Conservation (phyloP, 2,888 invertebrate species). For the Liopterus haemorrhoidalis region DNA sequence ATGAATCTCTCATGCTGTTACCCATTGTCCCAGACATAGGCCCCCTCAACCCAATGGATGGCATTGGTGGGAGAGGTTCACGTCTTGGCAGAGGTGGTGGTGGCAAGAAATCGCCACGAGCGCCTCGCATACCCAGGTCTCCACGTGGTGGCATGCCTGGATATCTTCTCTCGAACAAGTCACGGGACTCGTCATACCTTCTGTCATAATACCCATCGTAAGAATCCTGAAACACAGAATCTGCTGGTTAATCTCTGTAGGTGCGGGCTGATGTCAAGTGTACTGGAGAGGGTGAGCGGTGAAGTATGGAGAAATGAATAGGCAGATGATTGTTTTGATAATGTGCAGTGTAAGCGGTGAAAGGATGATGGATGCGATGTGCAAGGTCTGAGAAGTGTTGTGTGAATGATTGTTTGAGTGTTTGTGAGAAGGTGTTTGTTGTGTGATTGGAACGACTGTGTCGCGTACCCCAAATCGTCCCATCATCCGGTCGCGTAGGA, state of each 20-base stretch:
- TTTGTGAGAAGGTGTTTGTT: background rate
- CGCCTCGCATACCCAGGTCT: slow-evolving; percentile 45
- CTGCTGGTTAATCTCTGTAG: background rate
- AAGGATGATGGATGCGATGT: background rate
- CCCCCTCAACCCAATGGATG: slow-evolving; percentile 47
- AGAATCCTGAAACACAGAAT: slow-evolving; percentile 51
- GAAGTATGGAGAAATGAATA: background rate
- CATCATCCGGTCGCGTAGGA: slow-evolving; percentile 88
- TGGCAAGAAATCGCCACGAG: slow-evolving; percentile 62
- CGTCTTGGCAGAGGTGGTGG: slow-evolving; percentile 65
- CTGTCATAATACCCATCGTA: slow-evolving; percentile 79
- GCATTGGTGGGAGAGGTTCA: slow-evolving; percentile 72
- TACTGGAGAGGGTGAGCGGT: background rate
- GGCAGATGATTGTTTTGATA: background rate
- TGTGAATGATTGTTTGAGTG: background rate
- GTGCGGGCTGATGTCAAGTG: background rate
- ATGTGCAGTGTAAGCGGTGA: background rate
- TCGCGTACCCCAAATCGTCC: slow-evolving; percentile 78
- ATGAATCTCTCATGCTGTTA: slow-evolving; percentile 57
- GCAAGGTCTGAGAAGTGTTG: background rate
- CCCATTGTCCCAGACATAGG: slow-evolving; percentile 58
- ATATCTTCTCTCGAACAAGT: slow-evolving; percentile 76
- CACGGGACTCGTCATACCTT: slow-evolving; percentile 71
- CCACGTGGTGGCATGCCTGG: slow-evolving; percentile 52
- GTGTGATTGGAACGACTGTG: slow-evolving; percentile 1